Evolutionary conservation across 1,140 invertebrate species (phyloP).

Genomic region (Lepidotrigona ventralis): DNA sequence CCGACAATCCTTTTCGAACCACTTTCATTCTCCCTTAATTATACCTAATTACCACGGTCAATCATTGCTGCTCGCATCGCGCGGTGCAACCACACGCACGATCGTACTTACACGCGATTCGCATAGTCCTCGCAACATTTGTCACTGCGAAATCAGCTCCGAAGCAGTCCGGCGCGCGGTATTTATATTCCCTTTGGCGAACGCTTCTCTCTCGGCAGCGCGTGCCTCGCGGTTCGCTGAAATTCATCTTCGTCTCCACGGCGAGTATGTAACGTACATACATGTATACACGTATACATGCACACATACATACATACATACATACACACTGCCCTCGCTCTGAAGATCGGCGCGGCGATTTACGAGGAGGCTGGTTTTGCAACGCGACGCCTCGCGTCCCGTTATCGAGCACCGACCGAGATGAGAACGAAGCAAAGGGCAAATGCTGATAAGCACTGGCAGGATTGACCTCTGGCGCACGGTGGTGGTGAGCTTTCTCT

Average conservation of each 20-base stretch:
- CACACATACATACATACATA: no score
- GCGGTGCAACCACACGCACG: neutral
- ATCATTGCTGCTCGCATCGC: neutral
- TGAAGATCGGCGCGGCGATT: neutral
- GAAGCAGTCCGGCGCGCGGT: neutral
- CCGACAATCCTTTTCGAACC: neutral
- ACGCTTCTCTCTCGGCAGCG: neutral
- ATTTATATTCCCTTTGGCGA: conserved; percentile 2
- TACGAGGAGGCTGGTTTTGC: no score
- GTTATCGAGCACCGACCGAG: conserved; percentile 12
- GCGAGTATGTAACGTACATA: neutral
- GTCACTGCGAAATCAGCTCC: conserved; percentile 8
- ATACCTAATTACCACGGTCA: neutral
- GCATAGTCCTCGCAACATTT: neutral
- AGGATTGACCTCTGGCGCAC: conserved; percentile 26
- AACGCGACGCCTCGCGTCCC: neutral
- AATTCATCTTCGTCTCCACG: neutral
- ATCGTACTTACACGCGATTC: neutral
- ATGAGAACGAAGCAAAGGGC: conserved; percentile 19
- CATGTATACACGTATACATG: no score
- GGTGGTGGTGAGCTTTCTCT: neutral
- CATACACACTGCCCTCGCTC: no score
- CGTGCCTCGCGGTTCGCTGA: neutral
- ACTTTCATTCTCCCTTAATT: conserved; percentile 4
- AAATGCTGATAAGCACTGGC: conserved; percentile 21